Evolutionary conservation across 2,888 invertebrate genomes (phyloP).

Genomic region (Tromatobia lineatoria): DNA sequence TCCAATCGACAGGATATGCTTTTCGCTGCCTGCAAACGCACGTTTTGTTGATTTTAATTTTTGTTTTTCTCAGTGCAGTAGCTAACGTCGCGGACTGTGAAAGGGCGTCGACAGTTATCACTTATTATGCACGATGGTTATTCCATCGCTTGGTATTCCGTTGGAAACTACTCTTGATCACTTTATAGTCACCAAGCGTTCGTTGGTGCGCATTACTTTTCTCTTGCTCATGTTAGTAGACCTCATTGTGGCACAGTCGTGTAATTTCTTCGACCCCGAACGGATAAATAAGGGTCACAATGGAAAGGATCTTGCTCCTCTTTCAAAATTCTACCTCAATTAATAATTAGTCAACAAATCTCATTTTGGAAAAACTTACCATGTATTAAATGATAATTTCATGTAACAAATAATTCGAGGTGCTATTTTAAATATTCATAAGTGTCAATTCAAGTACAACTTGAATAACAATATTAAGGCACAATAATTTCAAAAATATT

Average conservation of each 20-base stretch:
- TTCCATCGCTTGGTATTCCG: slow-evolving; percentile 74
- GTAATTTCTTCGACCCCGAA: slow-evolving; percentile 54
- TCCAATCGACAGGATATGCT: too few relatives aligned
- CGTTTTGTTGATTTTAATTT: too few relatives aligned
- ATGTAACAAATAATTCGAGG: too few relatives aligned
- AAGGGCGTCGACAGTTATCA: slow-evolving; percentile 78
- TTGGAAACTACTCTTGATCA: slow-evolving; percentile 64
- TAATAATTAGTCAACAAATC: not conserved
- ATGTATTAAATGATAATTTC: too few relatives aligned
- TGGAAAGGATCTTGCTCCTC: not conserved
- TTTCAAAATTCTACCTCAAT: not conserved
- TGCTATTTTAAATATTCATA: too few relatives aligned
- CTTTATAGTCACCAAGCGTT: slow-evolving; percentile 69
- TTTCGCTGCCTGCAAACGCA: too few relatives aligned
- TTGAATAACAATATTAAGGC: too few relatives aligned
- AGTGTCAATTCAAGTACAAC: too few relatives aligned
- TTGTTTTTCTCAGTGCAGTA: not conserved
- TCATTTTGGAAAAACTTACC: too few relatives aligned
- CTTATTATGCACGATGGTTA: slow-evolving; percentile 75
- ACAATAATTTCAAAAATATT: not conserved
- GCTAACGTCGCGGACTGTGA: slow-evolving; percentile 40
- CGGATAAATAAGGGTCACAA: not conserved
- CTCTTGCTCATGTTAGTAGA: slow-evolving; percentile 43
- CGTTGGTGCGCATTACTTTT: slow-evolving; percentile 54
- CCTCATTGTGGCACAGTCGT: slow-evolving; percentile 12